Evolutionary conservation across 2,113 vertebrate genomes (phyloP), one percentile per base, ranked within the genome.

Genomic region (Alexandromys fortis): DNA sequence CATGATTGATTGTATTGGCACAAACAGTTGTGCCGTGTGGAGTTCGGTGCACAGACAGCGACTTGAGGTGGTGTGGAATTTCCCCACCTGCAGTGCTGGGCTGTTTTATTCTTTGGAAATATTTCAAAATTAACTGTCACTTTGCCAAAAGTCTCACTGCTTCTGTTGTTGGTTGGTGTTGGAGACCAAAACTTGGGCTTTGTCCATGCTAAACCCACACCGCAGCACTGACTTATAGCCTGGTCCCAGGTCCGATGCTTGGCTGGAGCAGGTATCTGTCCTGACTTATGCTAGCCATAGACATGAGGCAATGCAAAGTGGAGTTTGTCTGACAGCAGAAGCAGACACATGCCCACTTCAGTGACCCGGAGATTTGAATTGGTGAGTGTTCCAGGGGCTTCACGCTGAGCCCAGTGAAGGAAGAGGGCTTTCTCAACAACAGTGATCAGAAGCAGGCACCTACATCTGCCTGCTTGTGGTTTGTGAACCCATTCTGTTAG

Each of bases 121-220:
- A 92, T 82, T 91, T 96, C 55, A 52, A 86, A 87, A 87, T 87
- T 55, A 94, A 33, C 91, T 83, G 3, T 82, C 78, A 76, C 19
- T 87, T 93, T 94, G 79, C 85, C 49, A 89, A 52, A 38, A 68
- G 21, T 24, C 75, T 94, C 22, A 49, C 49, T 11, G 58, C 30
- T 19, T 61, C 38, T 65, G 14, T 30, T 89, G n/a, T 89, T 89
- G n/a, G 72, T 82, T 89, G 38, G 45, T 42, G 45, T 28, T 83
- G n/a, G 61, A 61, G 26, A 65, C 58, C 26, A n/a, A 89, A 38
- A 19, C 68, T 35, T 52, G 17, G 67, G 28, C 45, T 42, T 89
- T 73, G 33, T 2, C 22, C n/a, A 63, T 85, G 81, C 55, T 30
- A 61, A 75, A 42, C 14, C 16, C 38, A 73, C 3, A 19, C 19